A percentile compares a stretch with the other conserved stretches of the same genome.
phyloP scores from a whole-genome alignment of 2,797 vertebrate species.

The Cygnus olor region DNA sequence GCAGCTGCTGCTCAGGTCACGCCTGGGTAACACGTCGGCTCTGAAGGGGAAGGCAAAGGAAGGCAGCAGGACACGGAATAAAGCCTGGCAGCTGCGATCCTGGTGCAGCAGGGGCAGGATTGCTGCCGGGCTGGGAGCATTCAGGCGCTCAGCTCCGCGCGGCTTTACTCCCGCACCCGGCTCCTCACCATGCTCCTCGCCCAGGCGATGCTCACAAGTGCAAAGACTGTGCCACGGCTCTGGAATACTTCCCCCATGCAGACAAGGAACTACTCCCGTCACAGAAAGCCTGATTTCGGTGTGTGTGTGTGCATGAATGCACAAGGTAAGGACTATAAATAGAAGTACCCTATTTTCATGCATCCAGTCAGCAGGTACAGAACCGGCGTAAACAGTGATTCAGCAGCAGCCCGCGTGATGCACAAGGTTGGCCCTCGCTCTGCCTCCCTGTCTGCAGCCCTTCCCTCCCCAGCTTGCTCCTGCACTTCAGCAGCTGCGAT shows the following conservation, averaged over 20 bases:
- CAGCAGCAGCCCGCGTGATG: constrained; percentile 17
- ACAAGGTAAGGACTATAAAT: constrained; percentile 66
- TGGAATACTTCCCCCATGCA: background rate
- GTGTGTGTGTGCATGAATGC: background rate
- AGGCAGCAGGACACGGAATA: background rate
- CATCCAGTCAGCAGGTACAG: constrained; percentile 51
- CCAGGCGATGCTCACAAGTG: background rate
- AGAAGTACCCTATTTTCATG: constrained; percentile 52
- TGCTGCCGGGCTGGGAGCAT: accelerated
- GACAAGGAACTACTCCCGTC: background rate
- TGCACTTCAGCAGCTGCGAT: background rate
- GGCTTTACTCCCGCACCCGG: background rate
- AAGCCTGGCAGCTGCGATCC: background rate
- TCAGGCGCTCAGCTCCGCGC: accelerated
- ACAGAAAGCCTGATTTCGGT: constrained; percentile 27
- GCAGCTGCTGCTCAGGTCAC: background rate
- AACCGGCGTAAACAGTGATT: constrained; percentile 58
- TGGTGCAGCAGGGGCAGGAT: background rate
- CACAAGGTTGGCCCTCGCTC: background rate
- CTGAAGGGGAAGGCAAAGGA: background rate
- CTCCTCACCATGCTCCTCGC: accelerated
- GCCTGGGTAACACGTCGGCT: background rate
- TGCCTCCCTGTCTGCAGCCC: background rate
- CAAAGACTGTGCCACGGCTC: background rate
- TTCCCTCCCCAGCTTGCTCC: background rate